A percentile compares a stretch with the other conserved stretches of the same genome.
Evolutionary conservation across 35 echinoderm and acorn worm genomes (phyloP).

Genomic region (Stichopus chloronotus): DNA sequence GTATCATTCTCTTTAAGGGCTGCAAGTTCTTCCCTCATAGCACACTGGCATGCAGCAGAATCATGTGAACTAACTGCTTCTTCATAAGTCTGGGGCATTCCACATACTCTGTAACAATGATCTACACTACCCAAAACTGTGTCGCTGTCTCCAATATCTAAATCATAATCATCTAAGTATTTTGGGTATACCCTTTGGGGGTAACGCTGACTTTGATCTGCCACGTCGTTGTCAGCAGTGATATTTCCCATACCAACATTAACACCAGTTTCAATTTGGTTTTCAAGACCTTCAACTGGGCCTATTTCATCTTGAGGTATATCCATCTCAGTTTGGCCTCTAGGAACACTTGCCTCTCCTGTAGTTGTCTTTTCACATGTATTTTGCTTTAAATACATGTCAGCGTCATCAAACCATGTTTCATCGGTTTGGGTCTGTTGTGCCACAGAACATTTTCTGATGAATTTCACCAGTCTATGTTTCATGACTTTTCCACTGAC

Average conservation of each 20-base stretch:
- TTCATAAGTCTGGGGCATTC: slow-evolving; percentile 39
- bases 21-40: slow-evolving; percentile 58
- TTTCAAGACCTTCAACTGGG: too few species aligned
- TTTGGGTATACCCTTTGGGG: slow-evolving; percentile 21
- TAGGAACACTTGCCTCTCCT: slow-evolving; percentile 26
- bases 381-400: background rate
- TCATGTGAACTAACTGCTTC: slow-evolving; percentile 54
- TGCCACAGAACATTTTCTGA: background rate
- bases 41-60: slow-evolving; percentile 25
- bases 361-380: background rate
- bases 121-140: slow-evolving; percentile 20
- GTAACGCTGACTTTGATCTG: background rate
- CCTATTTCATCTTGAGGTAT: background rate
- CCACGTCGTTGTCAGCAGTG: too few species aligned
- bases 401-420: slow-evolving; percentile 27
- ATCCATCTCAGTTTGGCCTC: background rate
- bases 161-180: slow-evolving; percentile 43
- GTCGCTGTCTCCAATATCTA: too few species aligned
- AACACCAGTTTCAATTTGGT: background rate
- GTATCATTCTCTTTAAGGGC: slow-evolving; percentile 64
- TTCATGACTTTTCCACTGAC: background rate
- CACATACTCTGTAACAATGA: slow-evolving; percentile 51
- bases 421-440: slow-evolving; percentile 12
- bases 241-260: background rate
- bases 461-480: slow-evolving; percentile 5